Evolutionary conservation across 1,140 invertebrate species (phyloP), one percentile per base, ranked within the genome.

Genomic region (Pteromalus puparum): DNA sequence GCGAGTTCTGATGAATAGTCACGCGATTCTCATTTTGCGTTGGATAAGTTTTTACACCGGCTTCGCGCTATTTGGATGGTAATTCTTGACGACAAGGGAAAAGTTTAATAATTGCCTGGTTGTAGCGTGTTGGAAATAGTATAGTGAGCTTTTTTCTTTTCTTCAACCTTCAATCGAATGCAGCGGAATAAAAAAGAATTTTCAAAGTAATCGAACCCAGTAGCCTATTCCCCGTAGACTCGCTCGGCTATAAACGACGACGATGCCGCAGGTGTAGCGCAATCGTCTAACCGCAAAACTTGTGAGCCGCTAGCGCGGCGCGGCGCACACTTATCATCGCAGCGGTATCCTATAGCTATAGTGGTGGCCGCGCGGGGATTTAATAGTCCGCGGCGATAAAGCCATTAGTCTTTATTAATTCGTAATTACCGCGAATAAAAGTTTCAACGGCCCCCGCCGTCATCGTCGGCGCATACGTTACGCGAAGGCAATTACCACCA

Each of bases 371-470:
- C 70, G 53, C 28, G 73, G 74, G 82, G 78, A 87, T 89, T 89
- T 90, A 90, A 90, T 90, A 88, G 90, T 87, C 88, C 73, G 21
- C 53, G 83, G 78, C 88, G 86, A 88, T 89, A 89, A 90, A 90
- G 89, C 89, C 89, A 88, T 90, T 90, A 90, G 89, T 89, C 90
- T 89, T 88, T 89, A 90, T 91, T 90, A 91, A 91, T 91, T 89
- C 87, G 84, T 88, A 89, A 91, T 90, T 89, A 90, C 28, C 84
- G 53, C 80, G 87, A 79, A 89, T 88, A 87, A 90, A 90, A 90
- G 86, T 90, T 90, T 88, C 53, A 70, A 61, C 21, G 53, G 53
- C 53, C 53, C 53, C 46, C 46, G n/a, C 42, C 42, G 9, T 46
- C 46, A 5, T 61, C 18, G 38, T 61, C 53, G 53, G 18, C 18